Evolutionary conservation across 2,113 vertebrate species (phyloP).

Genomic region (Edolisoma coerulescens): DNA sequence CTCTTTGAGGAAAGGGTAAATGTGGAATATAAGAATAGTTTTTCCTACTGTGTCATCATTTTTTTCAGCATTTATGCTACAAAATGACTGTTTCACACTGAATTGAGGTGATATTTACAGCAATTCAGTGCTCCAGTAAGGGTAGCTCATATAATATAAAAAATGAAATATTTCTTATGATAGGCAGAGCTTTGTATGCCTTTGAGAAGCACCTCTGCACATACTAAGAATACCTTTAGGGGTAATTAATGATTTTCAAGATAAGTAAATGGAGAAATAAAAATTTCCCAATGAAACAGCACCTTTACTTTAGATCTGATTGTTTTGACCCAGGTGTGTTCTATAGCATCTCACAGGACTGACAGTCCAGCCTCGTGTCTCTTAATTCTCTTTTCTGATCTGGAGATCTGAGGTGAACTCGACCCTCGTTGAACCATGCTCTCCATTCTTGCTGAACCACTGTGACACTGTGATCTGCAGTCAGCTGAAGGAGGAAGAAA

Average conservation of each 20-base stretch:
- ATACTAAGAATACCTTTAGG: not conserved
- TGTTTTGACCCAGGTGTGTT: not conserved
- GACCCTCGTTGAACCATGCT: not conserved
- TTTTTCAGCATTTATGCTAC: not conserved
- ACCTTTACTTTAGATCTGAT: not conserved
- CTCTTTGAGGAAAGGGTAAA: not conserved
- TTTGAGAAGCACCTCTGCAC: not conserved
- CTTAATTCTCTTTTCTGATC: not conserved
- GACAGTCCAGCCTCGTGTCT: not conserved
- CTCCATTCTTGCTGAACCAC: not conserved
- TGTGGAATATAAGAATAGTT: not conserved
- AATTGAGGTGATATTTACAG: not conserved
- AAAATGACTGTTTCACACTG: not conserved
- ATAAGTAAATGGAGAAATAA: not conserved
- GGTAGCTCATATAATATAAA: not conserved
- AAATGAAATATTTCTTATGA: not conserved
- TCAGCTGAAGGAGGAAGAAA: not conserved
- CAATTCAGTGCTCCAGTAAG: not conserved
- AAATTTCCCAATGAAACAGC: not conserved
- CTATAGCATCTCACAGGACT: not conserved
- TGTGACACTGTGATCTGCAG: not conserved
- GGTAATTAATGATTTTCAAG: not conserved
- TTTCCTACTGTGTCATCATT: not conserved
- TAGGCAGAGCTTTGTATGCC: not conserved
- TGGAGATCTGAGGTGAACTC: not conserved